These are phyloP conservation scores for Elaeidobius kamerunicus DNA, from an alignment of 2,888 invertebrate genomes.

Conservation along the genomic window DNA sequence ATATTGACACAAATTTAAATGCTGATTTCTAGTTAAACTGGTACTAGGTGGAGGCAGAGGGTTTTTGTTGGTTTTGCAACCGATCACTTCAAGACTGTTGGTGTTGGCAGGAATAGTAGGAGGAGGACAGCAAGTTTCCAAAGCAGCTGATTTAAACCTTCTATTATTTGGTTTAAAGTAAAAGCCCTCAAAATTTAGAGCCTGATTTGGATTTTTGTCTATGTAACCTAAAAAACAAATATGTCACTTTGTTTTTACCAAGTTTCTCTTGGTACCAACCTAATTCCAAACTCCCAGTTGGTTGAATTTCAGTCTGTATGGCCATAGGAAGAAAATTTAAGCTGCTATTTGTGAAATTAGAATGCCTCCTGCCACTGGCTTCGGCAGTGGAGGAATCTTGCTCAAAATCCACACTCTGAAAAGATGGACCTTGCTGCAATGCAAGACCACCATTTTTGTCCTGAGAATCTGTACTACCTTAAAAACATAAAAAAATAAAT, in stretches of 20 bases:
- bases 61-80: conserved; percentile 56
- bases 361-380: conserved; percentile 51
- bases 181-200: conserved; percentile 45
- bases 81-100: conserved; percentile 76
- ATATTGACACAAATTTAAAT: conserved; percentile 59
- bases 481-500: conserved; percentile 3
- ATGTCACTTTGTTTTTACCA: neutral
- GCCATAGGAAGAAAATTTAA: conserved; percentile 53
- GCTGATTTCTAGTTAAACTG: conserved; percentile 66
- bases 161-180: conserved; percentile 44
- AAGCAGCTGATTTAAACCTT: conserved; percentile 67
- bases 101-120: conserved; percentile 72
- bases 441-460: conserved; percentile 53
- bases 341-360: conserved; percentile 61
- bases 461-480: conserved; percentile 50
- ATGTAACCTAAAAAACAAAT: conserved; percentile 44
- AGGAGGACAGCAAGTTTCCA: conserved; percentile 68
- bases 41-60: conserved; percentile 71
- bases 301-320: conserved; percentile 49
- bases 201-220: conserved; percentile 49
- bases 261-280: conserved; percentile 8
- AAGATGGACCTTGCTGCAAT: conserved; percentile 50
- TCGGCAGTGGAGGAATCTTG: conserved; percentile 38
- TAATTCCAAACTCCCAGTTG: conserved; percentile 57
- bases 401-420: conserved; percentile 47